Evolutionary conservation across 2,113 vertebrate genomes (phyloP).

Genomic region (Coptodon rendalli): DNA sequence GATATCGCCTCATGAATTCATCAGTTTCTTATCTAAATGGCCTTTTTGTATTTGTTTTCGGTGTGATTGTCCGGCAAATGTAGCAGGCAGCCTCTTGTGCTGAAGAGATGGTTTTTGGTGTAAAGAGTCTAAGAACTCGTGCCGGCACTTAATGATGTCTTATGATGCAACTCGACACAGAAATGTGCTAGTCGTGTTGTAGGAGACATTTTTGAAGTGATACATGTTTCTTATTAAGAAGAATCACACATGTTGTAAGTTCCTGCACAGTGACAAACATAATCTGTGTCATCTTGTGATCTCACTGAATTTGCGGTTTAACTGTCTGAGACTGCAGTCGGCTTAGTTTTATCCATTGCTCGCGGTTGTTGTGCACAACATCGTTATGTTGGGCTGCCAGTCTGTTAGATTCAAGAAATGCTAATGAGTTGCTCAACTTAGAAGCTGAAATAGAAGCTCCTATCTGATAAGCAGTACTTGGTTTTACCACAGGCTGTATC

Average conservation of each 20-base stretch:
- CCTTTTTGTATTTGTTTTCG: background rate
- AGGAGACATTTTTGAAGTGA: background rate
- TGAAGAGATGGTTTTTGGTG: background rate
- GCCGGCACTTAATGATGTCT: background rate
- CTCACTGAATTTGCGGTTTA: background rate
- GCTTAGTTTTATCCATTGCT: background rate
- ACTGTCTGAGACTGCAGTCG: background rate
- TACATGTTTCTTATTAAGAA: background rate
- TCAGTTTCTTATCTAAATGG: background rate
- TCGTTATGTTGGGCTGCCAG: background rate
- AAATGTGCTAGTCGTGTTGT: background rate
- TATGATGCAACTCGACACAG: background rate
- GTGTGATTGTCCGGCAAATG: background rate
- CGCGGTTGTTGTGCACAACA: background rate
- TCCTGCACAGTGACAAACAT: accelerated
- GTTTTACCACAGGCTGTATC: background rate
- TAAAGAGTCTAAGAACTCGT: background rate
- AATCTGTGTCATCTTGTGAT: background rate
- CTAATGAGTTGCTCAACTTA: background rate
- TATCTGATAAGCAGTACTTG: background rate
- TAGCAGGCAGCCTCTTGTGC: background rate
- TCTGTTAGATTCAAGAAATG: background rate
- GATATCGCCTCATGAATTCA: accelerated
- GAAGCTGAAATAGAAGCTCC: accelerated
- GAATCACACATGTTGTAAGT: background rate